phyloP scores from a whole-genome alignment of 2,113 vertebrate genomes.

The Pachyramphus minor region DNA sequence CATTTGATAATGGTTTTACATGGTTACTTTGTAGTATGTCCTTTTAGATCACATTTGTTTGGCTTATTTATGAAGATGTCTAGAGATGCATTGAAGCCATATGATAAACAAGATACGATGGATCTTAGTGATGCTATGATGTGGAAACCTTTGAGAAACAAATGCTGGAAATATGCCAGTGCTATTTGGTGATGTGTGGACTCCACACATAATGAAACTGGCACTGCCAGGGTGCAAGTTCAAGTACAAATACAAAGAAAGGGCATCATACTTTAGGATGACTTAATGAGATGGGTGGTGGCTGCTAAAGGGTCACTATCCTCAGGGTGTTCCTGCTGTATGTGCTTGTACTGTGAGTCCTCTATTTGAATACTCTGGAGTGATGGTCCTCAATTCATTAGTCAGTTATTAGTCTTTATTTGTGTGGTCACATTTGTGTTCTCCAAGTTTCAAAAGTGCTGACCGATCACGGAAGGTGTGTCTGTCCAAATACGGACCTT shows the following conservation, averaged over 20 bases:
- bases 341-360: background rate
- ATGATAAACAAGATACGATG: background rate
- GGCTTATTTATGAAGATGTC: background rate
- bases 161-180: background rate
- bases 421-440: background rate
- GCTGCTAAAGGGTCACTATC: background rate
- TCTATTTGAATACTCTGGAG: background rate
- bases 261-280: background rate
- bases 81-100: background rate
- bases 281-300: background rate
- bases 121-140: background rate
- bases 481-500: background rate
- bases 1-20: background rate
- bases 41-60: background rate
- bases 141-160: background rate
- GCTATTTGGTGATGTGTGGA: background rate
- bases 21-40: background rate
- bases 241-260: background rate
- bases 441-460: background rate
- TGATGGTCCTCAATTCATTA: background rate
- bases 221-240: background rate
- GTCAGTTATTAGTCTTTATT: background rate
- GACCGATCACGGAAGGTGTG: background rate
- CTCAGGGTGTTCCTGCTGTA: background rate
- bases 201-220: background rate